A percentile compares a stretch with the other conserved stretches of the same genome.
Conservation (phyloP, 2,113 vertebrate species). For the Gallinago jamesoni region DNA sequence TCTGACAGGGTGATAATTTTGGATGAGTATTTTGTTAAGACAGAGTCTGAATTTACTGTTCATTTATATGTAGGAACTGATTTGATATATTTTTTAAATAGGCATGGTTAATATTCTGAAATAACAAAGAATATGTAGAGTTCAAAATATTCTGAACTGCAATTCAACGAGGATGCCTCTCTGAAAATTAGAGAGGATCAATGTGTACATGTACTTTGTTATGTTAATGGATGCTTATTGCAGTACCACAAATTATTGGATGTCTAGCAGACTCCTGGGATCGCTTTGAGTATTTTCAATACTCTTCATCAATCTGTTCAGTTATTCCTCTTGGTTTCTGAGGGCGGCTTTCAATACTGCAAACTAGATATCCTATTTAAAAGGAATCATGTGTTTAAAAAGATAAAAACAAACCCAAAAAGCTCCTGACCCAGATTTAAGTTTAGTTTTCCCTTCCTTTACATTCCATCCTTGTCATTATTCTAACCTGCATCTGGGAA, state of each 20-base stretch:
- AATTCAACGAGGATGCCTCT: neutral
- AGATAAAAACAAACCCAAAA: neutral
- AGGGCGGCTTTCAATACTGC: neutral
- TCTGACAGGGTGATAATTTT: slow-evolving; percentile 4
- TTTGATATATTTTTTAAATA: neutral
- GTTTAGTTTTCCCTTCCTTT: neutral
- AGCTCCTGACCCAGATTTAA: neutral
- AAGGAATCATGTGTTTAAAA: neutral
- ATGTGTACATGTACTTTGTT: slow-evolving; percentile 25
- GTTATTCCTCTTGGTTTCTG: slow-evolving; percentile 16
- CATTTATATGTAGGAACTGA: neutral
- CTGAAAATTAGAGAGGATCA: slow-evolving; percentile 28
- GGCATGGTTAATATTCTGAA: slow-evolving; percentile 9
- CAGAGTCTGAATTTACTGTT: neutral
- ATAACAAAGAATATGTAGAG: neutral
- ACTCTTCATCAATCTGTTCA: slow-evolving; percentile 17
- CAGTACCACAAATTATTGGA: slow-evolving; percentile 19
- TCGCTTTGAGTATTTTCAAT: slow-evolving; percentile 33
- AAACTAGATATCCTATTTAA: neutral
- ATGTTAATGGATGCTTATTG: slow-evolving; percentile 21
- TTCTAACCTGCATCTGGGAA: neutral
- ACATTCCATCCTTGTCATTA: neutral
- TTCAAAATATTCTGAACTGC: slow-evolving; percentile 15
- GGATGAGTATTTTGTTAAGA: slow-evolving; percentile 5
- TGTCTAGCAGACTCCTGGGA: slow-evolving; percentile 12